phyloP scores from a whole-genome alignment of 2,113 vertebrate genomes.

The Pipa parva region DNA sequence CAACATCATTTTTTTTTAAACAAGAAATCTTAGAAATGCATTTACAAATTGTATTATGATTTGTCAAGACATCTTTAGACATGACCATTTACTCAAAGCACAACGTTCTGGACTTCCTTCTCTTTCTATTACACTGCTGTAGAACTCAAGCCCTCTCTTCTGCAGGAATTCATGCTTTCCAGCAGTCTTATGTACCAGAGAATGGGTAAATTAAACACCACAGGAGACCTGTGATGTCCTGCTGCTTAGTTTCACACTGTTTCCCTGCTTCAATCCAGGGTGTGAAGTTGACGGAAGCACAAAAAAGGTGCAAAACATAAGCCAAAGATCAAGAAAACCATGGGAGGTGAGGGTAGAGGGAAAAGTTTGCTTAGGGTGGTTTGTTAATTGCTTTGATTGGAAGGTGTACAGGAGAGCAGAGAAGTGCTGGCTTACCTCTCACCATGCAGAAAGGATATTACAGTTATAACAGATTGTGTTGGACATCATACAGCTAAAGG shows the following conservation, averaged over 20 bases:
- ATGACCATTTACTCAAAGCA: no score
- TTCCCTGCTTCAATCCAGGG: slow-evolving; percentile 8
- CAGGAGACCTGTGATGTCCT: slow-evolving; percentile 7
- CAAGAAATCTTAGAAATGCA: no score
- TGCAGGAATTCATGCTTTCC: not conserved
- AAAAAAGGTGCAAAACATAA: slow-evolving; percentile 7
- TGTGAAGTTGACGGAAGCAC: slow-evolving; percentile 21
- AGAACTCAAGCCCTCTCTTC: not conserved
- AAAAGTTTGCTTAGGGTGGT: not conserved
- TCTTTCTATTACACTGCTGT: no score
- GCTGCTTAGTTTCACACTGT: slow-evolving; percentile 30
- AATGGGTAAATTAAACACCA: slow-evolving; percentile 32
- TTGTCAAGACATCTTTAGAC: no score
- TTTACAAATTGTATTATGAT: no score
- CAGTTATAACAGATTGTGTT: not conserved
- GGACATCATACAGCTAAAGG: not conserved
- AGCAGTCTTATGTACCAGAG: not conserved
- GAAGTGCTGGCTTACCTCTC: slow-evolving; percentile 11
- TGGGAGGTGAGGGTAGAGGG: slow-evolving; percentile 11
- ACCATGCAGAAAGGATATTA: not conserved
- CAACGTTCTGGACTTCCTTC: no score
- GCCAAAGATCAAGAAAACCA: slow-evolving; percentile 11
- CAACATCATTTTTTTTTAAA: no score
- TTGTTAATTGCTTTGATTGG: slow-evolving; percentile 27
- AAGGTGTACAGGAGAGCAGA: slow-evolving; percentile 2